A percentile compares a stretch with the other conserved stretches of the same genome.
Conservation (phyloP, 2,113 vertebrate species). For the Phrynocephalus versicolor region DNA sequence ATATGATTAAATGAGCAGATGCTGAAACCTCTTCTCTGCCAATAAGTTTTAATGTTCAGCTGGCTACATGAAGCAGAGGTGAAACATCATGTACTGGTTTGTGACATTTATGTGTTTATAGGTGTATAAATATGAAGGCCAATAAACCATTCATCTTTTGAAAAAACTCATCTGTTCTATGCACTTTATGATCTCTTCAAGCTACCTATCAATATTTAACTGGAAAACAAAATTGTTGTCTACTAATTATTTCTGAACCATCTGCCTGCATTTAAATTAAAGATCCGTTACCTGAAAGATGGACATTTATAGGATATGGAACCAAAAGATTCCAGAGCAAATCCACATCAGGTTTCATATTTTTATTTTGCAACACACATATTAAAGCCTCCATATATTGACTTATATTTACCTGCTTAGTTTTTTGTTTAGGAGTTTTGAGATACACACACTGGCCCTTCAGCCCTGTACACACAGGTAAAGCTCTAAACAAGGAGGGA, state of each 20-base stretch:
- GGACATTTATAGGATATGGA: not conserved
- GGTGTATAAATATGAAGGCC: not conserved
- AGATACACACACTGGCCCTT: not conserved
- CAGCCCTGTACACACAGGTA: too few relatives aligned
- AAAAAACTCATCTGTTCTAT: not conserved
- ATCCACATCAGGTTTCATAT: too few relatives aligned
- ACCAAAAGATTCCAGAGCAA: not conserved
- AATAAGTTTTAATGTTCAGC: not conserved
- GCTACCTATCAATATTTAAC: not conserved
- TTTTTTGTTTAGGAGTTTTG: not conserved
- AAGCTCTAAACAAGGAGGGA: too few relatives aligned
- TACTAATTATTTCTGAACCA: not conserved
- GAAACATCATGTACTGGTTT: not conserved
- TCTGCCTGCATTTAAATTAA: not conserved
- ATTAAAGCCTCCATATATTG: too few relatives aligned
- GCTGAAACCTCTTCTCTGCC: not conserved
- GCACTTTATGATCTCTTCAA: not conserved
- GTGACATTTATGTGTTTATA: not conserved
- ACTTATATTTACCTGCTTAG: not conserved
- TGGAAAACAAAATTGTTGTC: not conserved
- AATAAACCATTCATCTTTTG: not conserved
- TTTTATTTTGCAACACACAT: too few relatives aligned
- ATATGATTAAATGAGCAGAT: slow-evolving; percentile 1
- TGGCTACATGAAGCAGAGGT: not conserved
- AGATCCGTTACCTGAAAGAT: too few relatives aligned